Evolutionary conservation across 2,113 vertebrate genomes (phyloP), one percentile per base, ranked within the genome.

Genomic region (Catharus bicknelli): DNA sequence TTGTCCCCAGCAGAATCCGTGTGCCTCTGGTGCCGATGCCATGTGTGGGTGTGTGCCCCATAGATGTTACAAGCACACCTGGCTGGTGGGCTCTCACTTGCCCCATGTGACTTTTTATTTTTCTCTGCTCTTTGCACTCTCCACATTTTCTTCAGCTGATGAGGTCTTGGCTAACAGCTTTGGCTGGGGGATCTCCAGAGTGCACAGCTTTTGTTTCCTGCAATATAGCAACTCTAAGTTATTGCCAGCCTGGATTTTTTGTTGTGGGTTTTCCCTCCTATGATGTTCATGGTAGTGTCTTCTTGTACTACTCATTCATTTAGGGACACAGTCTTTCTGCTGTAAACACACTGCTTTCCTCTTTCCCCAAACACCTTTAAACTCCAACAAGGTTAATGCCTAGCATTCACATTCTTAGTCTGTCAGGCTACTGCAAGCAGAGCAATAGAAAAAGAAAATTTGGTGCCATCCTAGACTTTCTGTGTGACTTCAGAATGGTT

Each of bases 1-100:
- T 27, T 54, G 20, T 12, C 38, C 16, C 15, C 19, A 3, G 2
- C 2, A 1, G 18, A 48, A 62, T 54, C n/a, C 0, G 0, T 2
- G 6, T 1, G 3, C 19, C 40, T 43, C 40, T 45, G 54, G 27
- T 48, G 58, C 63, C 0, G 0, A 13, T 9, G 5, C 34, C 5
- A 4, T 29, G 16, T 38, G 23, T 58, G 53, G 38, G 27, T 75
- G 43, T 3, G 1, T 40, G 48, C 36, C 72, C 53, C 51, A 27
- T 5, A 1, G n/a, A 14, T 20, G 25, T 50, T 54, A 16, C 16
- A 34, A 32, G 47, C 34, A 43, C 36, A 23, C 32, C 36, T 63
- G 82, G 30, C 7, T 27, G 9, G 2, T 40, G 34, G 23, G 3
- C 17, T 72, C 63, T 43, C 15, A 16, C 36, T 59, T 63, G 19